Evolutionary conservation across 2,797 vertebrate species (phyloP).

Genomic region (Chrysocyon brachyurus): DNA sequence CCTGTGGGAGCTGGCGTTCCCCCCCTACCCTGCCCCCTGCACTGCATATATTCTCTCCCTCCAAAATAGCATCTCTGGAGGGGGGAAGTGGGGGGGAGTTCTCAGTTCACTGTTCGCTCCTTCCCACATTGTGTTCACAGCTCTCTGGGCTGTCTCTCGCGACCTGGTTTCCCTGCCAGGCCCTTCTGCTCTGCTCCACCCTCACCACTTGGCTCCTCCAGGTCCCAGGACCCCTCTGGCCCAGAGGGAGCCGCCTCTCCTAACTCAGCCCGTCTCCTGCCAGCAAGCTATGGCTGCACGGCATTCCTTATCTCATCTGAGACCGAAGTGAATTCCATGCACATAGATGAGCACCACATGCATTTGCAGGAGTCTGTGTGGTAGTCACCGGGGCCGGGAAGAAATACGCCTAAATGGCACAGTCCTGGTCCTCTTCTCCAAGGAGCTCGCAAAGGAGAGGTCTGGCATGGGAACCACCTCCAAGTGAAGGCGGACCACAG

Average conservation of each 20-base stretch:
- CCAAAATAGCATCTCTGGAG: conserved; percentile 79
- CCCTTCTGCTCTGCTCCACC: conserved; percentile 49
- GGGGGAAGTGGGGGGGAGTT: conserved; percentile 60
- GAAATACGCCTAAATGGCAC: not conserved
- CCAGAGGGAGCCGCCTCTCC: not conserved
- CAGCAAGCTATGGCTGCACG: not conserved
- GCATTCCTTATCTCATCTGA: not conserved
- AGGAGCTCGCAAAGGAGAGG: not conserved
- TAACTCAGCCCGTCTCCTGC: not conserved
- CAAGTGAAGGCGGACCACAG: not conserved
- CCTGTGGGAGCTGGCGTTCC: not conserved
- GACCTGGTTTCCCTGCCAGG: conserved; percentile 81
- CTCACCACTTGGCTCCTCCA: not conserved
- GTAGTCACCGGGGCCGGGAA: not conserved
- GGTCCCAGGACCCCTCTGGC: not conserved
- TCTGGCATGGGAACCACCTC: not conserved
- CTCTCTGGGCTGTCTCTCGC: conserved; percentile 69
- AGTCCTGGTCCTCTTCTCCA: not conserved
- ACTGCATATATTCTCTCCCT: conserved; percentile 82
- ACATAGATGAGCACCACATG: not conserved
- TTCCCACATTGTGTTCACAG: conserved; percentile 80
- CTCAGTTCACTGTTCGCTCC: conserved; percentile 75
- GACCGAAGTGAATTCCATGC: not conserved
- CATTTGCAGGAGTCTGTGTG: not conserved
- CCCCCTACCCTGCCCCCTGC: conserved; percentile 38